Percentiles rank a stretch among this genome's conserved stretches.
Conservation (phyloP, 2,888 invertebrate species). For the Apamea crenata region DNA sequence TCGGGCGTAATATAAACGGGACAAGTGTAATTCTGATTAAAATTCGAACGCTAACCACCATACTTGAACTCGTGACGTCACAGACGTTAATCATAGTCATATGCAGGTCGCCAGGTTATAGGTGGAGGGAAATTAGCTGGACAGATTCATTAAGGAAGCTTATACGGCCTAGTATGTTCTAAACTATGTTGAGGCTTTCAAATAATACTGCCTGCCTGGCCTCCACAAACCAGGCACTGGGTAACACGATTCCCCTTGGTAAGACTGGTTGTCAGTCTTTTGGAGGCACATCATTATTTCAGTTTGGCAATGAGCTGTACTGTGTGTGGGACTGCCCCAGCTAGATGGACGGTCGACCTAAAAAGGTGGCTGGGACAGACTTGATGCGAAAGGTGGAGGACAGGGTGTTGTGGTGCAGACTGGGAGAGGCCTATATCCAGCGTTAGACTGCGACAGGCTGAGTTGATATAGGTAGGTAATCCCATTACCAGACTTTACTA, state of each 20-base stretch:
- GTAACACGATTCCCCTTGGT: too few species aligned
- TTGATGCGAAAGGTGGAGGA: too few species aligned
- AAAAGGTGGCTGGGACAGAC: too few species aligned
- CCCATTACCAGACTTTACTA: not conserved
- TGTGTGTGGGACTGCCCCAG: too few species aligned
- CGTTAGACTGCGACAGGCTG: too few species aligned
- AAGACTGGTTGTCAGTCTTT: not conserved
- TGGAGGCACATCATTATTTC: not conserved
- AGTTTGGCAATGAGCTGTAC: not conserved
- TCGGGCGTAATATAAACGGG: constrained; percentile 27
- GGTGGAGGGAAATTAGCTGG: constrained; percentile 23
- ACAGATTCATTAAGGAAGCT: not conserved
- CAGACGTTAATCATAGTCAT: constrained; percentile 29
- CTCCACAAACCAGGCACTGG: not conserved
- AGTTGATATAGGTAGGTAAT: not conserved
- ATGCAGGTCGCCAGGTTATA: constrained; percentile 3
- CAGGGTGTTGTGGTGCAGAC: too few species aligned
- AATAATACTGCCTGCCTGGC: too few species aligned
- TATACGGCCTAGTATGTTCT: too few species aligned
- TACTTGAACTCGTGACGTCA: constrained; percentile 38
- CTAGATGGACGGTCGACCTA: too few species aligned
- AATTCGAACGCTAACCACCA: constrained; percentile 54
- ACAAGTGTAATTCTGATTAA: constrained; percentile 54
- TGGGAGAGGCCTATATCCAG: too few species aligned
- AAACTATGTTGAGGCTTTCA: not conserved